A percentile compares a stretch with the other conserved stretches of the same genome.
Conservation (phyloP, 2,113 vertebrate species). For the Pelobates fuscus region DNA sequence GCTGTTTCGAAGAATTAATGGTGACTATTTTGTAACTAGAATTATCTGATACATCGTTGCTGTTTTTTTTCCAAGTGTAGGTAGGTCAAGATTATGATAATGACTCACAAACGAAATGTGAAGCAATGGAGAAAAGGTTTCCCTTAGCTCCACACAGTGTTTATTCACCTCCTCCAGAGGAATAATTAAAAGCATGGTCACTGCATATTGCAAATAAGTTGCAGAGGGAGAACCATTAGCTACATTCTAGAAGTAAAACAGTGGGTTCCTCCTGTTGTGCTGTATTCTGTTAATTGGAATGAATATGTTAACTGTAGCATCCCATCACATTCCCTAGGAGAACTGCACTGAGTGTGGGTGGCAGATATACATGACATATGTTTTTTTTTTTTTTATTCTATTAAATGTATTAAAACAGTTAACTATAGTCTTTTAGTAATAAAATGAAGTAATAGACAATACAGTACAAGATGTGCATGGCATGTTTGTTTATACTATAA, state of each 20-base stretch:
- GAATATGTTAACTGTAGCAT: conserved; percentile 42
- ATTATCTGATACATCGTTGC: too few species aligned
- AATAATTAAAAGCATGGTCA: conserved; percentile 47
- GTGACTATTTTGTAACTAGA: too few species aligned
- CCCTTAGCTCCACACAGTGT: conserved; percentile 21
- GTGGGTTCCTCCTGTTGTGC: conserved; percentile 39
- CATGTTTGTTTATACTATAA: too few species aligned
- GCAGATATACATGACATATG: not conserved
- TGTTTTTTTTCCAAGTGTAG: not conserved
- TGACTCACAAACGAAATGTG: not conserved
- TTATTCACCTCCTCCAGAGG: conserved; percentile 35
- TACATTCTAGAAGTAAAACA: conserved; percentile 46
- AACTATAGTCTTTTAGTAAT: too few species aligned
- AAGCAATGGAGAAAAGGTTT: conserved; percentile 5
- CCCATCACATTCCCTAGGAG: conserved; percentile 17
- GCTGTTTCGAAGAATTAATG: too few species aligned
- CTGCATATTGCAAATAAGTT: conserved; percentile 42
- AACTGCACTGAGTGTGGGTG: not conserved
- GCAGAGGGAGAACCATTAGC: conserved; percentile 45
- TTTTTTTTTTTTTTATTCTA: too few species aligned
- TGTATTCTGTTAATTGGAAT: conserved; percentile 39
- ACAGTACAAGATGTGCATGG: too few species aligned
- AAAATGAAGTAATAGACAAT: too few species aligned
- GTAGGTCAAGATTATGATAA: not conserved
- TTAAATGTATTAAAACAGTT: too few species aligned